Percentiles rank a stretch among this genome's conserved stretches.
Conservation (phyloP, 2,797 vertebrate species). For the Siniperca undulata region DNA sequence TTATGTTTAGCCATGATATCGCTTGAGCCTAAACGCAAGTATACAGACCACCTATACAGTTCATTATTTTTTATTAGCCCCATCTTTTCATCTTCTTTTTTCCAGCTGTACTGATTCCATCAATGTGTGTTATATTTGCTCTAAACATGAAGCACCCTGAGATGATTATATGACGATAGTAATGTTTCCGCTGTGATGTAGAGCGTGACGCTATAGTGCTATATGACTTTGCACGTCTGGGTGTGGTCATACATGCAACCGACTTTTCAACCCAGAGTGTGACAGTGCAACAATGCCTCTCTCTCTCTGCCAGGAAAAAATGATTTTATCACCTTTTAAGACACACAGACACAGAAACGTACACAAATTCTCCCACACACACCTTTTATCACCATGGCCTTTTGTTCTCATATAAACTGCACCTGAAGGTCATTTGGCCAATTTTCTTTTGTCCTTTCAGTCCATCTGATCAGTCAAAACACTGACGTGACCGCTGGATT, state of each 20-base stretch:
- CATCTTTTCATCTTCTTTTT: conserved; percentile 14
- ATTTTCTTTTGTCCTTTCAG: background rate
- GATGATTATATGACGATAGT: background rate
- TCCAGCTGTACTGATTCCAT: conserved; percentile 12
- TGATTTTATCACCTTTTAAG: background rate
- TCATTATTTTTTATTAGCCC: background rate
- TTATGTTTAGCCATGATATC: background rate
- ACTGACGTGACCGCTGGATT: background rate
- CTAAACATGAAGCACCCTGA: background rate
- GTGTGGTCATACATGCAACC: background rate
- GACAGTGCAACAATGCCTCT: background rate
- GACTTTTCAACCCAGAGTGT: background rate
- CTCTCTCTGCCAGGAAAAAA: background rate
- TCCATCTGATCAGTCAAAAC: background rate
- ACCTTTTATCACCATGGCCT: background rate
- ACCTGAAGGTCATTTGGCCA: background rate
- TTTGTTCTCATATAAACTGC: background rate
- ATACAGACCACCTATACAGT: conserved; percentile 6
- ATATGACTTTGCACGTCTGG: background rate
- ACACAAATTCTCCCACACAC: background rate
- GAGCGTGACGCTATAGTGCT: background rate
- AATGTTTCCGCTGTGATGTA: background rate
- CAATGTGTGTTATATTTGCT: background rate
- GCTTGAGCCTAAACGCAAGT: background rate
- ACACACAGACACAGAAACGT: background rate